phyloP scores from a whole-genome alignment of 1,140 invertebrate species.

The Myzus persicae region DNA sequence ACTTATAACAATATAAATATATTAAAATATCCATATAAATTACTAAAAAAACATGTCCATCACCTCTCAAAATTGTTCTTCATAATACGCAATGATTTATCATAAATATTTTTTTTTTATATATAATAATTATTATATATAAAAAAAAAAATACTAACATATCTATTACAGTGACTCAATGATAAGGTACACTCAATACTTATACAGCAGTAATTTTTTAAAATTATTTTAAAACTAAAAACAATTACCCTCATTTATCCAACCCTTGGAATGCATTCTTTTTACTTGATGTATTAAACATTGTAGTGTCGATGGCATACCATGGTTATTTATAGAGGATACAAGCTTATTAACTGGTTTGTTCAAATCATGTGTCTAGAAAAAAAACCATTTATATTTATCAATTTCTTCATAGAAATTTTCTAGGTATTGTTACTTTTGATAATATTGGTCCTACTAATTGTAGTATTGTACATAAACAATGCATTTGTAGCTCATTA shows the following conservation, averaged over 20 bases:
- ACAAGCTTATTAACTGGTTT: not conserved
- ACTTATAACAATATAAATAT: too few species aligned
- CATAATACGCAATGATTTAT: too few species aligned
- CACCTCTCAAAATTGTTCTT: too few species aligned
- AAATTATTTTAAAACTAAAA: not conserved
- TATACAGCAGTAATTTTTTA: not conserved
- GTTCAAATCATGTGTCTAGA: not conserved
- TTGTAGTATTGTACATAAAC: constrained; percentile 18
- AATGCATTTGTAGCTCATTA: not conserved
- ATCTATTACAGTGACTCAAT: too few species aligned
- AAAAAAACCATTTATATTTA: not conserved
- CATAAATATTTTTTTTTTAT: too few species aligned
- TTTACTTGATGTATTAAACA: not conserved
- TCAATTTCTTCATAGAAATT: not conserved
- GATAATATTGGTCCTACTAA: not conserved
- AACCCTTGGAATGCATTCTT: not conserved
- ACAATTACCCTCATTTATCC: not conserved
- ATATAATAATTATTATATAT: too few species aligned
- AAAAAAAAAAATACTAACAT: too few species aligned
- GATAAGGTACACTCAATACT: not conserved
- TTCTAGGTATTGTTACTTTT: constrained; percentile 3
- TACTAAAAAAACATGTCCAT: too few species aligned
- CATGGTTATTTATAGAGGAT: not conserved
- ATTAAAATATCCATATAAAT: too few species aligned
- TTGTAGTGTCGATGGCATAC: not conserved